phyloP scores from a whole-genome alignment of 2,797 vertebrate species.

The Paramormyrops hopkinsi region DNA sequence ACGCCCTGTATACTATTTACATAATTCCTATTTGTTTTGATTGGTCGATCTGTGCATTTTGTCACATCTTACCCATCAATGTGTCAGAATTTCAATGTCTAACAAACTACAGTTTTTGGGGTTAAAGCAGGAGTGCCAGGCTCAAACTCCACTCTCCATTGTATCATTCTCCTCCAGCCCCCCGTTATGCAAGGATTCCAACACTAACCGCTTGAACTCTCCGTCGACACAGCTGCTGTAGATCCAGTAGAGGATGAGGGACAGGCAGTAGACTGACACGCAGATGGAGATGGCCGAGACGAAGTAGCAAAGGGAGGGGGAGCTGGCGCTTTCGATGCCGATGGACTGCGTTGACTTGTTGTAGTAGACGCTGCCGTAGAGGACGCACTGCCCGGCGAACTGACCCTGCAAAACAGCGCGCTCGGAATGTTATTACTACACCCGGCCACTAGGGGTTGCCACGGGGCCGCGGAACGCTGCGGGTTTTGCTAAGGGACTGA shows the following conservation, averaged over 20 bases:
- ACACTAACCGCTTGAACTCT: constrained; percentile 33
- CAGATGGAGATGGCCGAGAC: constrained; percentile 39
- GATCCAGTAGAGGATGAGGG: constrained; percentile 45
- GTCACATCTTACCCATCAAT: not conserved
- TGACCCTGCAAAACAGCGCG: constrained; percentile 42
- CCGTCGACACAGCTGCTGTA: constrained; percentile 42
- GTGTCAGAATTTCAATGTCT: not conserved
- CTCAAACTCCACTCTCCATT: not conserved
- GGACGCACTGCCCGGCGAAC: constrained; percentile 46
- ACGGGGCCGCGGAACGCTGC: not conserved
- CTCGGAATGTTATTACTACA: not conserved
- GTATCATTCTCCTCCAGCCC: not conserved
- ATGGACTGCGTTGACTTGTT: constrained; percentile 34
- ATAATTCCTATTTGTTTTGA: not conserved
- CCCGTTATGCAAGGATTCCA: not conserved
- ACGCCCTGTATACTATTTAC: not conserved
- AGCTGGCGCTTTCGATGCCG: constrained; percentile 32
- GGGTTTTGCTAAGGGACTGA: not conserved
- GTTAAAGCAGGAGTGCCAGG: not conserved
- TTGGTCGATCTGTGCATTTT: not conserved
- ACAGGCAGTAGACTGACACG: constrained; percentile 47
- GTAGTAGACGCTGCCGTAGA: constrained; percentile 44
- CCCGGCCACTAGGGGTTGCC: not conserved
- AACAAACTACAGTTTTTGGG: not conserved
- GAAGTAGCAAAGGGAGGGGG: constrained; percentile 50